These are phyloP conservation scores for Ischnura elegans DNA, from an alignment of 2,888 invertebrate genomes.

Conservation along the genomic window DNA sequence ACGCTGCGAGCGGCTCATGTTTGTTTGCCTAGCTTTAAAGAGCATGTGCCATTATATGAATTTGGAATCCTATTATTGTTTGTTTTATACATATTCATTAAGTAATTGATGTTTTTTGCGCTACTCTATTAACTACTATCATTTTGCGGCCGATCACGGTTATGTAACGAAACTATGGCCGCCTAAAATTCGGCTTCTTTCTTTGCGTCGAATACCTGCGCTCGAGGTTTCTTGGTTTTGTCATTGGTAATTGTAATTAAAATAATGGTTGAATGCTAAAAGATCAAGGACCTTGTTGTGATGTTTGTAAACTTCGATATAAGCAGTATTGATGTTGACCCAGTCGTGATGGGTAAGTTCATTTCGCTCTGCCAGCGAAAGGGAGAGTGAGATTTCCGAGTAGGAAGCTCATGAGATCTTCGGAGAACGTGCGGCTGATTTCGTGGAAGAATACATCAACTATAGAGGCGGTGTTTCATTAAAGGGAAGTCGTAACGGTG, in stretches of 20 bases:
- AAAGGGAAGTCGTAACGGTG: background rate
- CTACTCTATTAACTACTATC: too few relatives aligned
- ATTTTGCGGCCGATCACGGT: background rate
- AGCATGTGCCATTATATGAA: background rate
- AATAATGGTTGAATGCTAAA: background rate
- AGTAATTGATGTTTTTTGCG: too few relatives aligned
- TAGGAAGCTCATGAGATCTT: background rate
- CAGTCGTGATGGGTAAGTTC: conserved; percentile 2
- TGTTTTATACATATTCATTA: too few relatives aligned
- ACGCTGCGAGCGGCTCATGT: background rate
- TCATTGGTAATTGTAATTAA: background rate
- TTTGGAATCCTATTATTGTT: background rate
- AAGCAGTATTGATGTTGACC: background rate
- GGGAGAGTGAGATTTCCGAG: conserved; percentile 30
- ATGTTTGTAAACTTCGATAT: background rate
- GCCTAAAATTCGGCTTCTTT: background rate
- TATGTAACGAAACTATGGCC: background rate
- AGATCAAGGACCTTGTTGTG: background rate
- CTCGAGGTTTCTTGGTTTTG: background rate
- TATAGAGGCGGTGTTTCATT: background rate
- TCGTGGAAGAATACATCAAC: background rate
- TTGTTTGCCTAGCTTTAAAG: background rate
- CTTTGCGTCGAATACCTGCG: background rate
- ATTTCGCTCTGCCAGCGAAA: conserved; percentile 2
- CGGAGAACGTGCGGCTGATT: background rate